Percentiles rank a stretch among this genome's conserved stretches.
Conservation (phyloP, 1,140 invertebrate species). For the fruit fly (Drosophila melanogaster) region Release_6_plus_ISO1_MT NT_033779.5:17698501-17699000, state of each 20-base stretch:
- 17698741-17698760: not conserved
- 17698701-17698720: not conserved
- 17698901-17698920: constrained; percentile 55
- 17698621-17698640: constrained; percentile 5
- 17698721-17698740: constrained; percentile 5
- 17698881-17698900: constrained; percentile 51
- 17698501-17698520: constrained; percentile 83
- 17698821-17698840: constrained; percentile 11
- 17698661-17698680: not conserved
- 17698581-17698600: constrained; percentile 24
- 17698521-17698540: constrained; percentile 72
- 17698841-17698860: constrained; percentile 8
- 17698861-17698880: constrained; percentile 34
- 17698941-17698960: constrained; percentile 1
- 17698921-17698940: constrained; percentile 14
- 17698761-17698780: not conserved
- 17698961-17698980: not conserved
- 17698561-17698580: constrained; percentile 49
- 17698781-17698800: constrained; percentile 1
- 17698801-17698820: constrained; percentile 28
- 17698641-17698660: not conserved
- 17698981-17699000: constrained; percentile 50
- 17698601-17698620: not conserved
- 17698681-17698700: not conserved
- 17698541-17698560: constrained; percentile 40